phyloP scores from a whole-genome alignment of 2,797 vertebrate species.

The Tenualosa ilisha region DNA sequence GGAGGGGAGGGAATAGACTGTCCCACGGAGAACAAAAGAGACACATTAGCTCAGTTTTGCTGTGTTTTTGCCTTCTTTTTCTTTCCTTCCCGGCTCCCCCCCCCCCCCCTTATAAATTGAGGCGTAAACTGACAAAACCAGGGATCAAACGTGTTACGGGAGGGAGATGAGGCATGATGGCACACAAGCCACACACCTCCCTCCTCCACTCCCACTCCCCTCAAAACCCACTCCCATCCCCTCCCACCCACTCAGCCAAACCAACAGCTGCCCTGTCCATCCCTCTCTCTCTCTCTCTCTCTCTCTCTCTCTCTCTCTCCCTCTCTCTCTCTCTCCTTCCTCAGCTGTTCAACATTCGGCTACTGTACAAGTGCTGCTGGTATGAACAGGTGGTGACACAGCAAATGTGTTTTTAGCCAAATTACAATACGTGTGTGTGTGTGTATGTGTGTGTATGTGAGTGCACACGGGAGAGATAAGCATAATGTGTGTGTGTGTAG shows the following conservation, averaged over 20 bases:
- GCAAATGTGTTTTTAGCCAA: constrained; percentile 31
- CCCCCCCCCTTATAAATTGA: constrained; percentile 54
- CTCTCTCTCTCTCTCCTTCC: constrained; percentile 39
- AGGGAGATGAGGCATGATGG: constrained; percentile 65
- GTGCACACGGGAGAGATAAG: too few relatives aligned
- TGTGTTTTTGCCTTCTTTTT: constrained; percentile 67
- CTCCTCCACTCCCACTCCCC: not conserved
- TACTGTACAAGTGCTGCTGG: constrained; percentile 20
- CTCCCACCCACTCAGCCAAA: constrained; percentile 6
- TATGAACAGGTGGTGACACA: constrained; percentile 47
- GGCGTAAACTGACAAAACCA: constrained; percentile 60
- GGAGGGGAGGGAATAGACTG: constrained; percentile 59
- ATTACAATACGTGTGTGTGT: constrained; percentile 39
- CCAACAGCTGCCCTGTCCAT: not conserved
- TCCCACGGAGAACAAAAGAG: constrained; percentile 77
- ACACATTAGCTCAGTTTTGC: constrained; percentile 83
- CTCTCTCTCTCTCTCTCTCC: constrained; percentile 18
- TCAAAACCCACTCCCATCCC: not conserved
- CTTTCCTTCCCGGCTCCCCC: not conserved
- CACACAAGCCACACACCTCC: not conserved
- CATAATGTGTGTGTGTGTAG: not conserved
- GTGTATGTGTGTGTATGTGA: constrained; percentile 19
- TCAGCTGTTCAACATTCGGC: constrained; percentile 36
- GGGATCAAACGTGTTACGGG: constrained; percentile 75
- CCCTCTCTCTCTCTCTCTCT: not conserved